These are phyloP conservation scores for Catharus ustulatus DNA, from an alignment of 2,797 vertebrate species.

Conservation along the genomic window DNA sequence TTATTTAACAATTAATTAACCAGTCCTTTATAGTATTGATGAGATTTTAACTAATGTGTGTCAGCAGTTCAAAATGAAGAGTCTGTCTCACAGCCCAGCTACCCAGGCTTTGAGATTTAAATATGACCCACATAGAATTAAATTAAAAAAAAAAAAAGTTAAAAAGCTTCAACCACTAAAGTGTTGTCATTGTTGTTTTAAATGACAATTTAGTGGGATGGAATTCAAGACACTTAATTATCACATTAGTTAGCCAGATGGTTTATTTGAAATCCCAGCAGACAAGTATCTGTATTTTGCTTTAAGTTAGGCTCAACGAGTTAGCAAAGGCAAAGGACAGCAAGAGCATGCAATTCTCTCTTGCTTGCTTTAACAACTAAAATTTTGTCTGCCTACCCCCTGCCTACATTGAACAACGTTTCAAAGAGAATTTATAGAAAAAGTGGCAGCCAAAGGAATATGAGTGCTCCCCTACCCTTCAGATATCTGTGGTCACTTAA, in stretches of 20 bases:
- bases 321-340: conserved; percentile 5
- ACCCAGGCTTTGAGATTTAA: neutral
- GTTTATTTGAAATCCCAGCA: conserved; percentile 49
- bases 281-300: conserved; percentile 21
- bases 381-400: neutral
- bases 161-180: neutral
- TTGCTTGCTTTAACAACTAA: neutral
- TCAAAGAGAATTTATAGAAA: neutral
- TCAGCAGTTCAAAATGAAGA: neutral
- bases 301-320: neutral
- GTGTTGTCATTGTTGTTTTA: conserved; percentile 30
- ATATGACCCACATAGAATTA: neutral
- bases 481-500: neutral
- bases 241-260: conserved; percentile 36
- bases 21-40: neutral
- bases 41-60: neutral
- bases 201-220: conserved; percentile 20
- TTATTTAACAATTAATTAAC: neutral
- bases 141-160: neutral
- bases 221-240: conserved; percentile 52
- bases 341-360: neutral
- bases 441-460: neutral
- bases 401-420: neutral
- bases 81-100: neutral
- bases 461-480: neutral